These are phyloP conservation scores for Tortrix viridana DNA, from an alignment of 2,888 invertebrate genomes.

Conservation along the genomic window DNA sequence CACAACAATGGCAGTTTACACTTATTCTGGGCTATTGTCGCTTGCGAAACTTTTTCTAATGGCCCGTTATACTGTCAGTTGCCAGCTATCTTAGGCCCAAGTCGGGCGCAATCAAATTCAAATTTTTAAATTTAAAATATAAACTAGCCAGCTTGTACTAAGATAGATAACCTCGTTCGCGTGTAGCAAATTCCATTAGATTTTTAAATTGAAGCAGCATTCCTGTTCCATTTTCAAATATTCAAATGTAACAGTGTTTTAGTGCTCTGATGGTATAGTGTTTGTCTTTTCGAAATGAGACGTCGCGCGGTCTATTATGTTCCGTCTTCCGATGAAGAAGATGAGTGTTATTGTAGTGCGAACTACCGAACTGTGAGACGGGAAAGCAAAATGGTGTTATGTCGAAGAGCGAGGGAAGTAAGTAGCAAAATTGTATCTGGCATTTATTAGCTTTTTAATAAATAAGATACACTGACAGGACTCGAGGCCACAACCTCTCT, in stretches of 20 bases:
- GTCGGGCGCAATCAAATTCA: conserved; percentile 21
- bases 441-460: too few species aligned
- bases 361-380: conserved; percentile 24
- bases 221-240: conserved; percentile 1
- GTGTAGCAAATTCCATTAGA: neutral
- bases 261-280: too few species aligned
- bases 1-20: conserved; percentile 32
- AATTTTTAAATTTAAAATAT: neutral
- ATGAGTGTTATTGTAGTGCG: conserved; percentile 31
- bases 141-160: too few species aligned
- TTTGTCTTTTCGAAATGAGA: conserved; percentile 55
- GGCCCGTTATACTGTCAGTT: conserved; percentile 32
- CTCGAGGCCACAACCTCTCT: too few species aligned
- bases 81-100: conserved; percentile 18
- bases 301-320: conserved; percentile 56
- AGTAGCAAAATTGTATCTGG: conserved; percentile 7
- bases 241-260: conserved; percentile 14
- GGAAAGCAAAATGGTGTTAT: conserved; percentile 30
- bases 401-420: conserved; percentile 21
- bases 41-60: conserved; percentile 37
- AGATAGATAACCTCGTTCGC: too few species aligned
- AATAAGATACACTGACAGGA: too few species aligned
- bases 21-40: conserved; percentile 35
- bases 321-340: conserved; percentile 41
- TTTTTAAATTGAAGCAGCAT: neutral